These are phyloP conservation scores for Passer domesticus DNA, from an alignment of 2,113 vertebrate species.

Conservation along the genomic window DNA sequence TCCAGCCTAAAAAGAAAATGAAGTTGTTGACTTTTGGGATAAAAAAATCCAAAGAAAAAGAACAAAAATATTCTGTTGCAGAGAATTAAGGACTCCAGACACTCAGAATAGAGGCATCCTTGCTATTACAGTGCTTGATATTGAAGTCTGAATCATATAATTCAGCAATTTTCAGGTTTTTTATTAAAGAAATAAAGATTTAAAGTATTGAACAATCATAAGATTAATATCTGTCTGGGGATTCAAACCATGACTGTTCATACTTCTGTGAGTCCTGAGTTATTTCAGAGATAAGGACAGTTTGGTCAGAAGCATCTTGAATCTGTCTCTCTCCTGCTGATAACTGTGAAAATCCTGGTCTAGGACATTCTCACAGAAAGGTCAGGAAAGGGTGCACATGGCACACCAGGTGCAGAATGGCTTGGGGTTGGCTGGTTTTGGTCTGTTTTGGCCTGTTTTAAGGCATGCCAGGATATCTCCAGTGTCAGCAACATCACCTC, in stretches of 20 bases:
- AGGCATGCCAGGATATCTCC: not conserved
- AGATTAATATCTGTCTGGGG: not conserved
- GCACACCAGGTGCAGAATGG: not conserved
- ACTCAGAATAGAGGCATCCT: not conserved
- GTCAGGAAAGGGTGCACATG: fast-evolving
- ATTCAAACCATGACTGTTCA: not conserved
- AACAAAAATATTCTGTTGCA: not conserved
- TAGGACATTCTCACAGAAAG: not conserved
- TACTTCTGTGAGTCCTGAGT: not conserved
- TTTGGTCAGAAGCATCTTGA: not conserved
- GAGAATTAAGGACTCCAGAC: not conserved
- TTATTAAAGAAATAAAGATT: not conserved
- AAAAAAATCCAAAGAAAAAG: not conserved
- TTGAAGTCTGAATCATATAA: not conserved
- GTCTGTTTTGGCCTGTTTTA: not conserved
- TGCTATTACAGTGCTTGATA: not conserved
- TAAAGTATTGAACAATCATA: not conserved
- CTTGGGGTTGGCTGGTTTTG: not conserved
- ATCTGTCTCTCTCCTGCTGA: not conserved
- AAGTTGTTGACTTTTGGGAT: not conserved
- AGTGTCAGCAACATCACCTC: not conserved
- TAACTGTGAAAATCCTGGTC: not conserved
- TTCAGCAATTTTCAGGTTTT: not conserved
- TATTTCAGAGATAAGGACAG: not conserved
- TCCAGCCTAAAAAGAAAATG: not conserved